Evolutionary conservation across 2,888 invertebrate species (phyloP).

Genomic region (Pristionchus japonicus): DNA sequence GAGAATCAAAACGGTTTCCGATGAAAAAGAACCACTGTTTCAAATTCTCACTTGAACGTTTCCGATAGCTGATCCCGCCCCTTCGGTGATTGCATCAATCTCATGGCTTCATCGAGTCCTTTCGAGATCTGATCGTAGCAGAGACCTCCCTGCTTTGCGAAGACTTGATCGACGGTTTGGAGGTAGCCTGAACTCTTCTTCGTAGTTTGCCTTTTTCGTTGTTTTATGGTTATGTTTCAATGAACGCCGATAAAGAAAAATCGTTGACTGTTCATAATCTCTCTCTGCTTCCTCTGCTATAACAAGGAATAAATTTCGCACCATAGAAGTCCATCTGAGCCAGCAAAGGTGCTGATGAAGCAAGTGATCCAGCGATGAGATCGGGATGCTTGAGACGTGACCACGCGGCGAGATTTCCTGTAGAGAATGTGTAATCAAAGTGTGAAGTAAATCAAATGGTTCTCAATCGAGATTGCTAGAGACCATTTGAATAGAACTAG

Average conservation of each 20-base stretch:
- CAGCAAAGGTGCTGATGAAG: neutral
- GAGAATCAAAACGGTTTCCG: too few species aligned
- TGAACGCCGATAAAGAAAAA: too few species aligned
- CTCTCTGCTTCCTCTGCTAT: too few species aligned
- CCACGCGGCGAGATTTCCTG: conserved; percentile 24
- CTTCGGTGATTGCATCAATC: neutral
- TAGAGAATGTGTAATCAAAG: too few species aligned
- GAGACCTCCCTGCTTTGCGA: neutral
- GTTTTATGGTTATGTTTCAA: too few species aligned
- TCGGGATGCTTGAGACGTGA: conserved; percentile 32
- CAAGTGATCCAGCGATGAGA: neutral
- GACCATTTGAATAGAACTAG: too few species aligned
- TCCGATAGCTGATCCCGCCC: neutral
- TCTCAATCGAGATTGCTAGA: too few species aligned
- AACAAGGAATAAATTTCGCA: neutral
- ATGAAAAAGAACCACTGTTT: too few species aligned
- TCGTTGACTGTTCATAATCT: too few species aligned
- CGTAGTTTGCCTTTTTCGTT: neutral
- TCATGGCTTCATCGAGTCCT: neutral
- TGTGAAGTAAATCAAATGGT: too few species aligned
- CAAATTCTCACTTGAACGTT: neutral
- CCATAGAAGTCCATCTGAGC: conserved; percentile 39
- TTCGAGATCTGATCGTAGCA: neutral
- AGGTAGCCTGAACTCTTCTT: conserved; percentile 17
- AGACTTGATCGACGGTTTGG: conserved; percentile 27